Evolutionary conservation across 2,113 vertebrate species (phyloP).

Genomic region (Tachycineta bicolor): DNA sequence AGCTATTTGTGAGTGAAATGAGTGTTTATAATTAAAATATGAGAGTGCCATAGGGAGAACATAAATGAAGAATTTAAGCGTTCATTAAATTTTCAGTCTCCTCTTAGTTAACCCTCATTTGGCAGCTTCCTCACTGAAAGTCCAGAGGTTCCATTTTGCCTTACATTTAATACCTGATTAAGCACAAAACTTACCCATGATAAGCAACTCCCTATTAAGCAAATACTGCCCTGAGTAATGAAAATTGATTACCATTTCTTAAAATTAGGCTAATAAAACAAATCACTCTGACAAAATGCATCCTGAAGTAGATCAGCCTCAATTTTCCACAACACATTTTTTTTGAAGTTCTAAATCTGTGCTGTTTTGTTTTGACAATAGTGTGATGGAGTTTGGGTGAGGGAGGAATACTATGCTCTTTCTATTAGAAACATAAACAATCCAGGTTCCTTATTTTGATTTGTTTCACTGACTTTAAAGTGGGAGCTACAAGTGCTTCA

Average conservation of each 20-base stretch:
- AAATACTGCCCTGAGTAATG: background rate
- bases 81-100: constrained; percentile 19
- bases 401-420: background rate
- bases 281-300: background rate
- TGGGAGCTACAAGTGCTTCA: background rate
- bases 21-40: background rate
- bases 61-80: background rate
- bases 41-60: background rate
- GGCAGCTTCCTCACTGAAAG: background rate
- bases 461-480: background rate
- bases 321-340: background rate
- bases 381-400: background rate
- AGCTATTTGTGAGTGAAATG: background rate
- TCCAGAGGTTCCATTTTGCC: constrained; percentile 4
- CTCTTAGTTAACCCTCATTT: constrained; percentile 25
- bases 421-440: background rate
- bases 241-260: constrained; percentile 25
- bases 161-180: constrained; percentile 34
- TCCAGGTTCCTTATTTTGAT: background rate
- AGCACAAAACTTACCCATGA: background rate
- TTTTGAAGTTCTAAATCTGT: background rate
- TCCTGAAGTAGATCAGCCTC: background rate
- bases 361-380: background rate
- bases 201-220: background rate
- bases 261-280: constrained; percentile 3